Conservation (phyloP, 2,797 vertebrate genomes). For the Euthynnus affinis region DNA sequence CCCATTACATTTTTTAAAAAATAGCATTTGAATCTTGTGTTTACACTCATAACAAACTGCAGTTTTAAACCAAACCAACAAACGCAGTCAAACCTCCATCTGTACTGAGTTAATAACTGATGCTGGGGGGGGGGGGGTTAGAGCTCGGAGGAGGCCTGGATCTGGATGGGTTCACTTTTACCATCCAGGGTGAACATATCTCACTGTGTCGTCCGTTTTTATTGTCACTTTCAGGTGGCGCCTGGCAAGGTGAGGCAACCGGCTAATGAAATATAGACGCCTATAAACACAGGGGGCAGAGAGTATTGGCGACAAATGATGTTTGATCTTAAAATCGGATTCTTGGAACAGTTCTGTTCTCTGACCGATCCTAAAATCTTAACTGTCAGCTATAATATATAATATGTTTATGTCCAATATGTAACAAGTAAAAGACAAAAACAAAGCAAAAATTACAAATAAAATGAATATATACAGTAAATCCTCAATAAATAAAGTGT, state of each 20-base stretch:
- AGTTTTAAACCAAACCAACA: slow-evolving; percentile 7
- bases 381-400: slow-evolving; percentile 59
- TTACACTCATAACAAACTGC: slow-evolving; percentile 5
- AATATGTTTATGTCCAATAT: too few relatives aligned
- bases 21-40: neutral
- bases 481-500: too few relatives aligned
- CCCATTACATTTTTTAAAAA: too few relatives aligned
- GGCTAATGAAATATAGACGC: slow-evolving; percentile 58
- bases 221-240: slow-evolving; percentile 46
- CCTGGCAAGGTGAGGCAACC: slow-evolving; percentile 56
- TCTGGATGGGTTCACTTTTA: slow-evolving; percentile 28
- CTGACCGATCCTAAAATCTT: slow-evolving; percentile 51
- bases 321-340: slow-evolving; percentile 26
- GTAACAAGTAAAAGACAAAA: too few relatives aligned
- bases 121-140: neutral
- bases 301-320: slow-evolving; percentile 28
- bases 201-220: slow-evolving; percentile 54
- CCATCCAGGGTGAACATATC: slow-evolving; percentile 19
- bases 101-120: slow-evolving; percentile 14
- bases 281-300: slow-evolving; percentile 40
- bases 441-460: too few relatives aligned
- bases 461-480: too few relatives aligned
- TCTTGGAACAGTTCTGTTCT: slow-evolving; percentile 30
- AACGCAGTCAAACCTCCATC: neutral
- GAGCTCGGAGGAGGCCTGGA: neutral